phyloP scores from a whole-genome alignment of 2,888 invertebrate genomes.

The Vesta saturnalis region DNA sequence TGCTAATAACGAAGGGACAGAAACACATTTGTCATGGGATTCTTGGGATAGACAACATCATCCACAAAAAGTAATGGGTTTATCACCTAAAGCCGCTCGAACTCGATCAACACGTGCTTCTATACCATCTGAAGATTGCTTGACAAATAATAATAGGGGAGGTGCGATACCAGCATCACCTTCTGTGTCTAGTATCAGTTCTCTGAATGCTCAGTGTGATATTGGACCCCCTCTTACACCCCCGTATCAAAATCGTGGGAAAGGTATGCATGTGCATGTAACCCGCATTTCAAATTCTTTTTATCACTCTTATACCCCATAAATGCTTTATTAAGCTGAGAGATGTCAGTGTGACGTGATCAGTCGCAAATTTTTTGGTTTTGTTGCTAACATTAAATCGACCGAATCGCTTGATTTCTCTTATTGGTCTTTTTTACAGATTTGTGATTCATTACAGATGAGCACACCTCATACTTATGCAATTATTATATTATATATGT shows the following conservation, averaged over 20 bases:
- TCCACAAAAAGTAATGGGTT: constrained; percentile 57
- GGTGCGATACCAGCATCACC: constrained; percentile 64
- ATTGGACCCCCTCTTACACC: constrained; percentile 56
- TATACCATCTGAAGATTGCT: constrained; percentile 69
- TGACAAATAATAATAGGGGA: constrained; percentile 63
- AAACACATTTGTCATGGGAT: constrained; percentile 88
- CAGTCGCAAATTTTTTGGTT: too few relatives aligned
- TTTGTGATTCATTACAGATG: too few relatives aligned
- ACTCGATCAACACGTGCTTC: constrained; percentile 65
- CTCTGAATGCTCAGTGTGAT: constrained; percentile 60
- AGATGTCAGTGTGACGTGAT: too few relatives aligned
- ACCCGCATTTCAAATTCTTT: neutral
- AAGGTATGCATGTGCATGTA: constrained; percentile 55
- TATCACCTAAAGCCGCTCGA: constrained; percentile 64
- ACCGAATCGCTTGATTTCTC: too few relatives aligned
- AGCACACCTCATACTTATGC: too few relatives aligned
- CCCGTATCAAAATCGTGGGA: constrained; percentile 57
- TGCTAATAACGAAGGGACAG: constrained; percentile 66
- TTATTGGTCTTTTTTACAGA: too few relatives aligned
- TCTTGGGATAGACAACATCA: constrained; percentile 81
- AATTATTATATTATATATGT: too few relatives aligned
- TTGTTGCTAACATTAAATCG: too few relatives aligned
- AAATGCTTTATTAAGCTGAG: too few relatives aligned
- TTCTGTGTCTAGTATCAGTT: constrained; percentile 65
- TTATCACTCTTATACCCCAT: too few relatives aligned